These are phyloP conservation scores for Sarcophilus harrisii DNA, from an alignment of 2,797 vertebrate genomes.

Conservation along the genomic window DNA sequence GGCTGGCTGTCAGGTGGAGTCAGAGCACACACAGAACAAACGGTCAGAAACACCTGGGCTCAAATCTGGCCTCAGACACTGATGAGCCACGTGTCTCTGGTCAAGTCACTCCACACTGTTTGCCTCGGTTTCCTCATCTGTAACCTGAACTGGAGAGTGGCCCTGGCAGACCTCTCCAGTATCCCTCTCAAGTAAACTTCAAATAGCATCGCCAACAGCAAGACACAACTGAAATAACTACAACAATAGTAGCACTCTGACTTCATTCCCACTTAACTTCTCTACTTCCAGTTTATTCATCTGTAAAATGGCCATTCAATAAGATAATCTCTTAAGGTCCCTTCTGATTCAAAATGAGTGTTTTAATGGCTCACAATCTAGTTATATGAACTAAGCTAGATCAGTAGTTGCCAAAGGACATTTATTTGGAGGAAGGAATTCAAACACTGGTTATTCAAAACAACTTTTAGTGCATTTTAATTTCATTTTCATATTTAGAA, in stretches of 20 bases:
- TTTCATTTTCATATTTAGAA: constrained; percentile 1
- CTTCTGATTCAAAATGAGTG: neutral
- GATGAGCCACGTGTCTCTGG: neutral
- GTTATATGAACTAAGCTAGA: neutral
- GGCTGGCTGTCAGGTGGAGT: neutral
- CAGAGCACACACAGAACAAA: neutral
- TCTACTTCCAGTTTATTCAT: neutral
- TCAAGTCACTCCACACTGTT: neutral
- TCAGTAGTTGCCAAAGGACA: neutral
- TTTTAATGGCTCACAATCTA: neutral
- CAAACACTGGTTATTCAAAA: neutral
- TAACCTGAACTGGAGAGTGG: neutral
- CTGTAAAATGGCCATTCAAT: neutral
- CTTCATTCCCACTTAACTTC: neutral
- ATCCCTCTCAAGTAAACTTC: neutral
- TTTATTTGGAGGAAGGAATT: neutral
- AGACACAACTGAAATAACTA: neutral
- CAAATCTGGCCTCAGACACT: neutral
- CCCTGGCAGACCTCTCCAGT: neutral
- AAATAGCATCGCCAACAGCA: neutral
- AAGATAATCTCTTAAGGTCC: neutral
- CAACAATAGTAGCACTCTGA: neutral
- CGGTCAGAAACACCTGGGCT: neutral
- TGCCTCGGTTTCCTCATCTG: neutral
- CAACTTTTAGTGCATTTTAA: neutral